phyloP scores from a whole-genome alignment of 2,797 vertebrate genomes.

The Brachymystax lenok region DNA sequence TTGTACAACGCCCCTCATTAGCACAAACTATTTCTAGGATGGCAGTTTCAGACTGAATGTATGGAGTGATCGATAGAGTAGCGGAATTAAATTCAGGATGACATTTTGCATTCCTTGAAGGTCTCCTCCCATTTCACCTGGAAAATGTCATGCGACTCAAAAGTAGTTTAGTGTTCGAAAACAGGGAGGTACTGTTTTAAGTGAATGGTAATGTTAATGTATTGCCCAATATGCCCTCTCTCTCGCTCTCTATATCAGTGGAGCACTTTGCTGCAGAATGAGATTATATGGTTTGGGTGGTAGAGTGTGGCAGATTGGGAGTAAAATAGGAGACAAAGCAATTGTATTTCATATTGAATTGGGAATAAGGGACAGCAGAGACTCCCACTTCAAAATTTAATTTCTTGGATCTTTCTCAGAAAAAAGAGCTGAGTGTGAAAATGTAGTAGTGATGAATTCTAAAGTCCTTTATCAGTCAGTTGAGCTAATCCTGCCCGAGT shows the following conservation, averaged over 20 bases:
- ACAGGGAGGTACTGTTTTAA: not conserved
- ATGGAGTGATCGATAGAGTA: no score
- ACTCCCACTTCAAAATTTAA: slow-evolving; percentile 46
- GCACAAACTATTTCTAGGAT: no score
- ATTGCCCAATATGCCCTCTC: slow-evolving; percentile 16
- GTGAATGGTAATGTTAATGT: not conserved
- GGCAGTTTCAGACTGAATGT: no score
- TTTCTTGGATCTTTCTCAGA: slow-evolving; percentile 48
- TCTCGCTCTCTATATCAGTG: slow-evolving; percentile 47
- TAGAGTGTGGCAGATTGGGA: slow-evolving; percentile 70
- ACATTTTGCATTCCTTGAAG: not conserved
- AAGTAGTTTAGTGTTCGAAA: not conserved
- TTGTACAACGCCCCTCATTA: no score
- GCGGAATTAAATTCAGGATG: not conserved
- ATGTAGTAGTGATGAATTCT: slow-evolving; percentile 42
- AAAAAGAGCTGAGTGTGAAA: slow-evolving; percentile 33
- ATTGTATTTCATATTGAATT: slow-evolving; percentile 83
- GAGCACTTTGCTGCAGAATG: slow-evolving; percentile 59
- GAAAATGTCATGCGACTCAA: no score
- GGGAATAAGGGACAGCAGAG: slow-evolving; percentile 77
- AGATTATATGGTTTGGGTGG: slow-evolving; percentile 69
- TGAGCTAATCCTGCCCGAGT: slow-evolving; percentile 28
- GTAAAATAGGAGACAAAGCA: slow-evolving; percentile 77
- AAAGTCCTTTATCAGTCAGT: slow-evolving; percentile 46
- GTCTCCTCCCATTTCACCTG: no score